A percentile compares a stretch with the other conserved stretches of the same genome.
phyloP scores from a whole-genome alignment of 30 jellyfish, hydroid and myxozoan genomes.

The Catostylus mosaicus region DNA sequence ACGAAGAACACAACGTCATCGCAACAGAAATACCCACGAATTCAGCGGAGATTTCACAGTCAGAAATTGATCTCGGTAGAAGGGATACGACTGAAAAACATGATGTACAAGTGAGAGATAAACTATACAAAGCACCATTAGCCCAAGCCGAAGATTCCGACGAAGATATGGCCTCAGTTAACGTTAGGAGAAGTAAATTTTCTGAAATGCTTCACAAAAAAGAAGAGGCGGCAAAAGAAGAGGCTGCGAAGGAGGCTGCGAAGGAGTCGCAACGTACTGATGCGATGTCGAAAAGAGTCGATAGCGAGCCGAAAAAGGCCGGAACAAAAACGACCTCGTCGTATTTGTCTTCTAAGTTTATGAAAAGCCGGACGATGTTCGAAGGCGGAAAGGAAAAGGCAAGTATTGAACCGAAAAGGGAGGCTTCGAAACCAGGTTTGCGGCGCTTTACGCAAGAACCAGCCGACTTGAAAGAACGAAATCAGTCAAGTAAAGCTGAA shows the following conservation, averaged over 20 bases:
- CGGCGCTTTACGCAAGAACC: conserved; percentile 48
- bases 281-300: neutral
- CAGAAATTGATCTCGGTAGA: conserved; percentile 8
- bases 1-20: conserved; percentile 18
- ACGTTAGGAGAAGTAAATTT: conserved; percentile 15
- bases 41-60: conserved; percentile 32
- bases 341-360: conserved; percentile 56
- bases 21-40: conserved; percentile 2
- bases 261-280: neutral
- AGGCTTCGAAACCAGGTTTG: conserved; percentile 2
- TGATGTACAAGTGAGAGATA: neutral
- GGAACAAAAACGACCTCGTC: conserved; percentile 18
- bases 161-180: conserved; percentile 42
- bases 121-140: conserved; percentile 37
- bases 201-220: conserved; percentile 51
- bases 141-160: conserved; percentile 65
- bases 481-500: neutral
- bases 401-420: conserved; percentile 13
- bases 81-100: neutral
- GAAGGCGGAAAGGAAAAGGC: conserved; percentile 30
- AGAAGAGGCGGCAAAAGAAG: conserved; percentile 33
- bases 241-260: conserved; percentile 9
- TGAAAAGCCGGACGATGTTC: conserved; percentile 56
- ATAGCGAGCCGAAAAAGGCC: conserved; percentile 13
- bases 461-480: neutral